Evolutionary conservation across 2,113 vertebrate species (phyloP).

Genomic region (Cathartes aura): DNA sequence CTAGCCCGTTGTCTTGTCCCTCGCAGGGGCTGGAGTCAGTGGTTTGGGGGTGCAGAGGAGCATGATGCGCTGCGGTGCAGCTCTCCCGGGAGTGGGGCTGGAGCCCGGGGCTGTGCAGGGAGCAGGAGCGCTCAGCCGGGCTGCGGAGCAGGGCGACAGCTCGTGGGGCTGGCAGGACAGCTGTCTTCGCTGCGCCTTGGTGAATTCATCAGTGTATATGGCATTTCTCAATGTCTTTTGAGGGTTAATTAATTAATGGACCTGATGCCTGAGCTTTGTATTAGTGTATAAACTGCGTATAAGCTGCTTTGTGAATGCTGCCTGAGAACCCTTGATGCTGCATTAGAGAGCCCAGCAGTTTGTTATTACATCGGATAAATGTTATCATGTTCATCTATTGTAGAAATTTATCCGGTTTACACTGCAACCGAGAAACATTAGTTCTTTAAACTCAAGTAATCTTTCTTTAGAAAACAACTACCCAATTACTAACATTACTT

Average conservation of each 20-base stretch:
- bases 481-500: constrained; percentile 65
- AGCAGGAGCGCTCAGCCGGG: neutral
- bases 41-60: neutral
- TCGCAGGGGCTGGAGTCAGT: accelerated
- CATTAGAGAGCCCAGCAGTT: neutral
- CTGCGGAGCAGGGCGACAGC: neutral
- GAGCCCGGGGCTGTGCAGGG: neutral
- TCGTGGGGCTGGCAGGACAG: neutral
- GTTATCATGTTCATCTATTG: neutral
- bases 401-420: constrained; percentile 13
- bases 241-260: neutral
- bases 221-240: neutral
- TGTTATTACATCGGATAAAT: neutral
- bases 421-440: neutral
- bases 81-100: neutral
- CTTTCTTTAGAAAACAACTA: constrained; percentile 58
- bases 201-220: accelerated
- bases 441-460: constrained; percentile 28
- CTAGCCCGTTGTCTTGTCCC: neutral
- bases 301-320: neutral
- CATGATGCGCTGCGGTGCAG: accelerated
- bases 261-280: neutral
- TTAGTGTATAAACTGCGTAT: accelerated
- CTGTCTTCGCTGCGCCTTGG: neutral
- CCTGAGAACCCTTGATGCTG: neutral